These are phyloP conservation scores for Brenthis daphne DNA, from an alignment of 2,888 invertebrate species.

Conservation along the genomic window DNA sequence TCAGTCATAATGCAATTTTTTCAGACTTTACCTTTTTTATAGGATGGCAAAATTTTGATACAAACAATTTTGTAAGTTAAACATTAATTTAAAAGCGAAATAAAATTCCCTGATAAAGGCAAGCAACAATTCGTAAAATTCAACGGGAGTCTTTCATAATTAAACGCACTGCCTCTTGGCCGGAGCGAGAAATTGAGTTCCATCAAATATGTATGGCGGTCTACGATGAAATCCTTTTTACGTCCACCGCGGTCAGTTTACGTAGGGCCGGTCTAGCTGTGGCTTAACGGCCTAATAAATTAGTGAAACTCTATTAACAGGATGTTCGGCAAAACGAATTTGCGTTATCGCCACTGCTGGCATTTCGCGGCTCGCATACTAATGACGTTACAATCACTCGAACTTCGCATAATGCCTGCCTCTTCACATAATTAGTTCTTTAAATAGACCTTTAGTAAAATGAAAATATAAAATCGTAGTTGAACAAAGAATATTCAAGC, in stretches of 20 bases:
- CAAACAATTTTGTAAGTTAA: constrained; percentile 9
- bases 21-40: constrained; percentile 24
- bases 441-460: constrained; percentile 67
- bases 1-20: constrained; percentile 57
- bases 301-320: constrained; percentile 82
- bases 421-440: constrained; percentile 77
- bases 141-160: constrained; percentile 63
- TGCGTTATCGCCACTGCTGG: constrained; percentile 78
- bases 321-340: constrained; percentile 81
- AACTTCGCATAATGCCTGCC: constrained; percentile 55
- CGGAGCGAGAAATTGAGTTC: constrained; percentile 63
- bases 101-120: constrained; percentile 13
- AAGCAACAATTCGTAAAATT: constrained; percentile 61
- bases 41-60: constrained; percentile 2
- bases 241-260: constrained; percentile 72
- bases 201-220: constrained; percentile 75
- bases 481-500: not conserved
- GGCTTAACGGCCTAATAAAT: constrained; percentile 80
- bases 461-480: constrained; percentile 33
- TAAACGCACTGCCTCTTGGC: constrained; percentile 61
- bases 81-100: constrained; percentile 10
- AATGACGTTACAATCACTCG: constrained; percentile 63
- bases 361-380: constrained; percentile 72
- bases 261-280: constrained; percentile 54
- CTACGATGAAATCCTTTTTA: constrained; percentile 76